These are phyloP conservation scores for Plecotus auritus DNA, from an alignment of 2,113 vertebrate genomes.

Conservation along the genomic window DNA sequence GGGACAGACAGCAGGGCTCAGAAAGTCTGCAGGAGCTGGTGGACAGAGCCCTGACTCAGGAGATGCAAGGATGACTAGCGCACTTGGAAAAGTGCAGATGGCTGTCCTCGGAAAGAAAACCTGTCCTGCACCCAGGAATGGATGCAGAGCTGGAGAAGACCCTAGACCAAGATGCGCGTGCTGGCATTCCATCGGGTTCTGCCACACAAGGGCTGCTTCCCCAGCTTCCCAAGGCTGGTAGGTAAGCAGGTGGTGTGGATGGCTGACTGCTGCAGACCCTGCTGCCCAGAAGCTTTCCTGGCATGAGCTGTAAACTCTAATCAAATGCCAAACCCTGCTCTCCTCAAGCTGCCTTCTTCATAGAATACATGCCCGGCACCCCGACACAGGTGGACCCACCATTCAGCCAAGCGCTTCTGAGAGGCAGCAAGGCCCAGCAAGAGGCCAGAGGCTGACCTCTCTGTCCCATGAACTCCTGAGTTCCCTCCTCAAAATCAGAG, in stretches of 20 bases:
- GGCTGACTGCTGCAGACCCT: rapidly evolving
- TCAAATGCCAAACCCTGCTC: not conserved
- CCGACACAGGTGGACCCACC: rapidly evolving
- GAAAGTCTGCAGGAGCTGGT: not conserved
- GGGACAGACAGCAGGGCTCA: not conserved
- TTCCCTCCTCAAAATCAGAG: not conserved
- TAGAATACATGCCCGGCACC: rapidly evolving
- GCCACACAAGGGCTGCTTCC: rapidly evolving
- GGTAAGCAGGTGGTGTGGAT: too few relatives aligned
- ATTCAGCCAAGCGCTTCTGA: not conserved
- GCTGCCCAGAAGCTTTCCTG: not conserved
- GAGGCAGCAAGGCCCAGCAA: too few relatives aligned
- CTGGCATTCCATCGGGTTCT: too few relatives aligned
- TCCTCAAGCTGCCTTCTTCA: not conserved
- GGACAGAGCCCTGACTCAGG: rapidly evolving
- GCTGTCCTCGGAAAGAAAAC: not conserved
- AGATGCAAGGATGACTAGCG: not conserved
- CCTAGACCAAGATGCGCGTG: rapidly evolving
- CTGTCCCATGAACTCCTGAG: not conserved
- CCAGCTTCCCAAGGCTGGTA: not conserved
- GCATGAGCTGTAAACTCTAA: not conserved
- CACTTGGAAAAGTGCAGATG: not conserved
- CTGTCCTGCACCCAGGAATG: not conserved
- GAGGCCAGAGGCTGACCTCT: not conserved
- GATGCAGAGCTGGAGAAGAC: not conserved